Base-by-base conservation (phyloP, 1,140 invertebrate genomes). In the Anastatus disparis region DNA sequence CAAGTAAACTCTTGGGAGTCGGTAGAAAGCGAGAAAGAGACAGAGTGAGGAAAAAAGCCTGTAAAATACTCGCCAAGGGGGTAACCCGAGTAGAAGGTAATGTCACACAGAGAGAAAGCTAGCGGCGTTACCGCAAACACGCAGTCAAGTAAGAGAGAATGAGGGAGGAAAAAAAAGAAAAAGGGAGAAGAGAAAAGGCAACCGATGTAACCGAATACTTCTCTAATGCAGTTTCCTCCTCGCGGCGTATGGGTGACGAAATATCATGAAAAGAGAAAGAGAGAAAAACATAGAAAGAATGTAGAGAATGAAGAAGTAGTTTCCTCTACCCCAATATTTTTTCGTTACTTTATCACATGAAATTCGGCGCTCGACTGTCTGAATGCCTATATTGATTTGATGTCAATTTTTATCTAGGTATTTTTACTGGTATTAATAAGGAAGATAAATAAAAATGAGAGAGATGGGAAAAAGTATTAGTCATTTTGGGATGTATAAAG, bases 141-240 rank as follows among this genome's bases (percentile, higher is more conserved):
- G 35, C 56, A 35, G 24, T n/a, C n/a, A n/a, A n/a, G n/a, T n/a
- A n/a, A n/a, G n/a, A n/a, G n/a, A n/a, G n/a, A n/a, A n/a, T n/a
- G n/a, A n/a, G n/a, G n/a, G n/a, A n/a, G n/a, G n/a, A n/a, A n/a
- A n/a, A n/a, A n/a, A n/a, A n/a, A n/a, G n/a, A n/a, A n/a, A n/a
- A n/a, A n/a, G n/a, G n/a, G n/a, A n/a, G n/a, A n/a, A n/a, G n/a
- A n/a, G n/a, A n/a, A n/a, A n/a, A 35, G 31, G 13, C 42, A 52
- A 59, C 44, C 65, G 22, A 69, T 53, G 67, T 61, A 69, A 69
- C 67, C 67, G 46, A 69, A 69, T 69, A 69, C 67, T 62, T 69
- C 67, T 69, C 67, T 69, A 69, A 69, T 69, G 67, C 67, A 69
- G 67, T 69, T 69, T 61, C 58, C 65, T 68, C 65, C 55, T 48